Evolutionary conservation across 1,140 invertebrate genomes (phyloP).

Genomic region (Drosophila saltans): DNA sequence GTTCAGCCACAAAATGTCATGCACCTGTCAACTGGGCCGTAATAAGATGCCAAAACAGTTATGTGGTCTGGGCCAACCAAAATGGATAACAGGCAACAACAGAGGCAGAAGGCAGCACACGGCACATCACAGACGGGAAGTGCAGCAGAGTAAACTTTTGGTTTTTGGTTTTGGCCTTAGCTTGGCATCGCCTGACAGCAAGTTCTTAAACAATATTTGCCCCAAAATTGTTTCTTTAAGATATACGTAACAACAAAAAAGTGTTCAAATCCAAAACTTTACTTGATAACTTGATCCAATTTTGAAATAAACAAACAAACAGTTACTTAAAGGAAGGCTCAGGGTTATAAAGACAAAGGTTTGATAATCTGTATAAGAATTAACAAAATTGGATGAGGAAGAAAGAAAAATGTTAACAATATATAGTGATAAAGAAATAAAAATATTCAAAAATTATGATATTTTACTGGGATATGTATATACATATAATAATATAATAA

Average conservation of each 20-base stretch:
- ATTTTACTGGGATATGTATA: too few relatives aligned
- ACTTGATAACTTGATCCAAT: too few relatives aligned
- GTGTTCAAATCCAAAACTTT: too few relatives aligned
- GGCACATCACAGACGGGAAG: conserved; percentile 33
- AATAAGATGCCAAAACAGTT: conserved; percentile 81
- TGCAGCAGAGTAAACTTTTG: conserved; percentile 49
- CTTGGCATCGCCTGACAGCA: neutral
- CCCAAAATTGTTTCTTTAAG: conserved; percentile 1
- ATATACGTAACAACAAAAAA: neutral
- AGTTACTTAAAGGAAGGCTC: too few relatives aligned
- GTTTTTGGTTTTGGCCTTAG: conserved; percentile 12
- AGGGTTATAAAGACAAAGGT: too few relatives aligned
- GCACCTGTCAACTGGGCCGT: conserved; percentile 74
- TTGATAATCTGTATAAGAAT: too few relatives aligned
- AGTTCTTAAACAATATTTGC: neutral
- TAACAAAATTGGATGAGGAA: too few relatives aligned
- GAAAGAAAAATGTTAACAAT: too few relatives aligned
- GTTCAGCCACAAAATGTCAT: conserved; percentile 77
- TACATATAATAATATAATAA: too few relatives aligned
- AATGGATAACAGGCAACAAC: conserved; percentile 60
- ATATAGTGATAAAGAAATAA: too few relatives aligned
- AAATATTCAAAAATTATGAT: too few relatives aligned
- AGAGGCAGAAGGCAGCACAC: conserved; percentile 16
- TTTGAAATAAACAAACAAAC: too few relatives aligned
- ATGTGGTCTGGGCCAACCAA: conserved; percentile 58